Percentiles rank a stretch among this genome's conserved stretches.
Conservation (phyloP, 2,888 invertebrate species). For the Ophion costatus region DNA sequence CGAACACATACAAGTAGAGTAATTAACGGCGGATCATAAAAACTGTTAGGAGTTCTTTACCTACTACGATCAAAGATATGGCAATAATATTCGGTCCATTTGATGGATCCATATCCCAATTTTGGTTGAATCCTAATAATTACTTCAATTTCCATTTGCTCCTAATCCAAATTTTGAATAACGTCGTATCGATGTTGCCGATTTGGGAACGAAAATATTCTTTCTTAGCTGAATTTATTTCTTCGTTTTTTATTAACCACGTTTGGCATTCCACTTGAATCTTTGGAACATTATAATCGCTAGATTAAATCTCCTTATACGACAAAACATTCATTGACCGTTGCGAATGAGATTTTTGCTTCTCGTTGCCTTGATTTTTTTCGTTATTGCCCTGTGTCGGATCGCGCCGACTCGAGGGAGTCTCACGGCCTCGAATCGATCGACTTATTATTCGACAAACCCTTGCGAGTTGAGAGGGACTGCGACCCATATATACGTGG, state of each 20-base stretch:
- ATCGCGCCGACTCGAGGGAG: slow-evolving; percentile 54
- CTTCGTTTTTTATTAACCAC: background rate
- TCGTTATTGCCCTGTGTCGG: slow-evolving; percentile 15
- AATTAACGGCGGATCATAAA: background rate
- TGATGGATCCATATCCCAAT: background rate
- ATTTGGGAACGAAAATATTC: background rate
- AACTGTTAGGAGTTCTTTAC: no score
- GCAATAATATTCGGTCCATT: background rate
- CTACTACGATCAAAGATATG: background rate
- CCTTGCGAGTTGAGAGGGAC: slow-evolving; percentile 56
- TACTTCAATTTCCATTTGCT: background rate
- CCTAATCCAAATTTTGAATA: background rate
- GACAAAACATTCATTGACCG: slow-evolving; percentile 20
- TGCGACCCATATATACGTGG: slow-evolving; percentile 14
- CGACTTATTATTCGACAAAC: slow-evolving; percentile 61
- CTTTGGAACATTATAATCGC: background rate
- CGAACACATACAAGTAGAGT: no score
- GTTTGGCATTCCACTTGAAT: background rate
- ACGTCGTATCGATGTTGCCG: background rate
- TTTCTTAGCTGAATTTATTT: background rate
- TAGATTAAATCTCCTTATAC: background rate
- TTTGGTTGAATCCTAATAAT: background rate
- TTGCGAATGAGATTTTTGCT: background rate
- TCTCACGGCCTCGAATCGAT: slow-evolving; percentile 62
- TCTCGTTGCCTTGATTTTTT: slow-evolving; percentile 9